Conservation (phyloP, 2,797 vertebrate genomes). For the Ataeniobius toweri region DNA sequence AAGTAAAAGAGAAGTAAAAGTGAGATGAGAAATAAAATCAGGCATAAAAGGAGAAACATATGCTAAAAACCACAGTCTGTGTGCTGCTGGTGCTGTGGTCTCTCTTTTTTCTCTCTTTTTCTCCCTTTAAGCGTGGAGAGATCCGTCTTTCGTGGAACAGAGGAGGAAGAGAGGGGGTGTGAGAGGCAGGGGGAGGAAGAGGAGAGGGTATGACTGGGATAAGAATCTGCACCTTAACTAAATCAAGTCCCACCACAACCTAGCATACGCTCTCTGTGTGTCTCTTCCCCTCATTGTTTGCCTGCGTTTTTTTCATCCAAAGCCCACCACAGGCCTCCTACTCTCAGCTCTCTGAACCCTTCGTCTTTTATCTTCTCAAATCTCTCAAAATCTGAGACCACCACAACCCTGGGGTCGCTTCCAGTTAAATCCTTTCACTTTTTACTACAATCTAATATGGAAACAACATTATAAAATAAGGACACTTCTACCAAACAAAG, state of each 20-base stretch:
- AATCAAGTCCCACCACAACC: conserved; percentile 83
- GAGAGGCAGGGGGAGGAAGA: conserved; percentile 63
- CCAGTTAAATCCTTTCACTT: conserved; percentile 32
- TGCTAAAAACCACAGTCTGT: conserved; percentile 65
- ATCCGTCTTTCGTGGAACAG: conserved; percentile 86
- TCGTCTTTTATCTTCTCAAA: conserved; percentile 60
- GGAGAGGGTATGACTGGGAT: conserved; percentile 70
- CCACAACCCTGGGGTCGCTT: conserved; percentile 69
- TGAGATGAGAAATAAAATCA: conserved; percentile 34
- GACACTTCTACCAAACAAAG: not conserved
- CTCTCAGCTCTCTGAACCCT: conserved; percentile 50
- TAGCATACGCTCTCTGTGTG: conserved; percentile 31
- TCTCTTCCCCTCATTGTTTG: conserved; percentile 49
- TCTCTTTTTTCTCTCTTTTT: conserved; percentile 48
- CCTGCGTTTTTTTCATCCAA: conserved; percentile 61
- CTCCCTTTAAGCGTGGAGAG: conserved; percentile 70
- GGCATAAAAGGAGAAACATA: conserved; percentile 35
- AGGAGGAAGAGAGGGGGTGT: conserved; percentile 81
- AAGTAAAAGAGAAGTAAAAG: conserved; percentile 13
- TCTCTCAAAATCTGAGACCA: conserved; percentile 79
- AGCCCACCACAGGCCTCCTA: conserved; percentile 78
- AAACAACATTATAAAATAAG: not conserved
- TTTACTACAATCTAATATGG: conserved; percentile 13
- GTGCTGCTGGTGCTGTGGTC: conserved; percentile 63
- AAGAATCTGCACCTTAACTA: conserved; percentile 72